Base-by-base conservation (phyloP, 2,113 vertebrate genomes). In the Nematolebias whitei region DNA sequence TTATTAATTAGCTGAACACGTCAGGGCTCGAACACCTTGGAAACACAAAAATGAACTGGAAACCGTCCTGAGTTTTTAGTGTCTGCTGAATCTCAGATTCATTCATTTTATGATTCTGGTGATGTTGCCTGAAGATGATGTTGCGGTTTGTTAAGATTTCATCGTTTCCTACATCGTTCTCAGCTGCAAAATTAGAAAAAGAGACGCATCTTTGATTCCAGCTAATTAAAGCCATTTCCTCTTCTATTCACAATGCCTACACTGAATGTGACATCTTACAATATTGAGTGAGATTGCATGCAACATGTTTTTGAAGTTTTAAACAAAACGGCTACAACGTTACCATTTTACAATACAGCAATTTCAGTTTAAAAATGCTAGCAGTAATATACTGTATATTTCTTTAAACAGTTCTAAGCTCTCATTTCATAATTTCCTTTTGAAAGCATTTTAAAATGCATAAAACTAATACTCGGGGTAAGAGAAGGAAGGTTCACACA, bases 1-100 rank as follows among this genome's bases (percentile, higher is more conserved):
- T 53, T 15, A 72, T 51, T 69, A 19, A 73, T 73, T 76, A 69
- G n/a, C 12, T 65, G 41, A 48, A 39, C 80, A 48, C 2, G 73
- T 63, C 68, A 15, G 56, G 62, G 75, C 73, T 63, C 5, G 48
- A 76, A 63, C 54, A 35, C 43, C 26, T 68, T 55, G 47, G 51
- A 68, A 71, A 59, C 41, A 58, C 71, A 74, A 50, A 63, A 53
- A 19, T 16, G 56, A 35, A 22, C 22, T 11, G 41, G 49, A n/a
- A 68, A 62, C 7, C 3, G 48, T 50, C 9, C 51, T 44, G 44
- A 32, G 19, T 24, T 76, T 59, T 54, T 54, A 68, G 66, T 55
- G 62, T 22, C 73, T 12, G 41, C 50, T 54, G 6, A 55, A 68
- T 51, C 10, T 26, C 16, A 53, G n/a, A 23, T 44, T 68, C 10